Percentiles rank a stretch among this genome's conserved stretches.
phyloP scores from a whole-genome alignment of 2,797 vertebrate species.

The Macroramphosus scolopax region DNA sequence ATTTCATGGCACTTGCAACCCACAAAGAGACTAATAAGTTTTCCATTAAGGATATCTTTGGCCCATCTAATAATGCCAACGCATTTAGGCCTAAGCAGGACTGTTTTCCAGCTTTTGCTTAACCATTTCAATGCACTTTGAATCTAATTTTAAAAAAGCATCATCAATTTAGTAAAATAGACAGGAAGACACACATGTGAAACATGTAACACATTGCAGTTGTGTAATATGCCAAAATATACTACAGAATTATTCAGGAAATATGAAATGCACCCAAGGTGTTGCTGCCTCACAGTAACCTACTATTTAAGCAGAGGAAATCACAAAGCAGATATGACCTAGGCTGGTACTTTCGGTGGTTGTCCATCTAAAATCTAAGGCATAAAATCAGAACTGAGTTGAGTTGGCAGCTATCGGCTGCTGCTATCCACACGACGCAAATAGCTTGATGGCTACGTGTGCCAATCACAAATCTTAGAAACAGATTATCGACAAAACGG shows the following conservation, averaged over 20 bases:
- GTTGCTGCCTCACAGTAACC: neutral
- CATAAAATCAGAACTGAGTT: constrained; percentile 28
- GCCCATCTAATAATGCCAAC: constrained; percentile 38
- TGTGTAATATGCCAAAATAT: neutral
- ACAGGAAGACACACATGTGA: neutral
- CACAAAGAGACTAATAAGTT: constrained; percentile 45
- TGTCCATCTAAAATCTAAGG: neutral
- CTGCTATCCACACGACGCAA: constrained; percentile 27
- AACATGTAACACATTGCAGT: neutral
- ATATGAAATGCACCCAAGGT: neutral
- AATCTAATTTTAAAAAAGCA: constrained; percentile 19
- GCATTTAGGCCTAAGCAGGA: constrained; percentile 29
- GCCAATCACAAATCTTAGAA: constrained; percentile 52
- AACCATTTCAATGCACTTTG: constrained; percentile 23
- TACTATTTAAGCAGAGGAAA: no score
- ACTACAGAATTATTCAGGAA: neutral
- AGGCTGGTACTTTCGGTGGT: neutral
- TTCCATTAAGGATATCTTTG: constrained; percentile 56
- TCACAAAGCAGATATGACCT: neutral
- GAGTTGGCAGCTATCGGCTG: constrained; percentile 45
- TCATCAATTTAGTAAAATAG: constrained; percentile 5
- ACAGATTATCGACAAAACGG: constrained; percentile 48
- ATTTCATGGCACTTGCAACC: constrained; percentile 35
- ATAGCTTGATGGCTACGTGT: constrained; percentile 34
- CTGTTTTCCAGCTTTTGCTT: constrained; percentile 15